phyloP scores from a whole-genome alignment of 2,797 vertebrate genomes.

The Morus bassanus region DNA sequence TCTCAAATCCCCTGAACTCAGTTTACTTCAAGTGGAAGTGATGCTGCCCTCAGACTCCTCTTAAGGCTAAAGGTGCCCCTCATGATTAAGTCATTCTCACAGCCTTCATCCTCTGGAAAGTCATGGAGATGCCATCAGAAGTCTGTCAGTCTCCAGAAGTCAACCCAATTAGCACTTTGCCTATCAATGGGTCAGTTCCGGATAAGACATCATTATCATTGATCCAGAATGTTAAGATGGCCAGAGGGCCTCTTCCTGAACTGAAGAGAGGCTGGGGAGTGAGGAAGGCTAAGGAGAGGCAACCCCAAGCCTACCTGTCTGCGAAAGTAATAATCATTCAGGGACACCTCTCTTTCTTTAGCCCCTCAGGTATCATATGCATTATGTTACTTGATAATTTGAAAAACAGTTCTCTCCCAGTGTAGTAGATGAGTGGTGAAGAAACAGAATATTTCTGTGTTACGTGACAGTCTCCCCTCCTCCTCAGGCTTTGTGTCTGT shows the following conservation, averaged over 20 bases:
- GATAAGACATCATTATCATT: neutral
- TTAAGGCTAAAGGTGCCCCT: neutral
- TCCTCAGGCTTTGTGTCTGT: neutral
- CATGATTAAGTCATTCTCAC: neutral
- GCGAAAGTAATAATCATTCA: neutral
- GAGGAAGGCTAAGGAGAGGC: neutral
- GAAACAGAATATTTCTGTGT: neutral
- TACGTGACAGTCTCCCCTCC: neutral
- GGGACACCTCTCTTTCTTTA: neutral
- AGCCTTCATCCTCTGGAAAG: neutral
- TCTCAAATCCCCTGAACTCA: neutral
- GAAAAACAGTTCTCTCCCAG: neutral
- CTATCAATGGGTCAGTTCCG: neutral
- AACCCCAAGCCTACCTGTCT: neutral
- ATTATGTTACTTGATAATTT: neutral
- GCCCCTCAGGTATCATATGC: fast-evolving
- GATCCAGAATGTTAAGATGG: neutral
- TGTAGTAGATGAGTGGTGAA: neutral
- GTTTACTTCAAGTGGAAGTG: neutral
- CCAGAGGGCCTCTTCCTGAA: neutral
- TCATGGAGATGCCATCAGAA: neutral
- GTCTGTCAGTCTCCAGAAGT: neutral
- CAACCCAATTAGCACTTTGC: neutral
- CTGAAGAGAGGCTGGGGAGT: neutral
- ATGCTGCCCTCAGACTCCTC: neutral